phyloP scores from a whole-genome alignment of 1,140 invertebrate species.

The Saxidomus purpurata region DNA sequence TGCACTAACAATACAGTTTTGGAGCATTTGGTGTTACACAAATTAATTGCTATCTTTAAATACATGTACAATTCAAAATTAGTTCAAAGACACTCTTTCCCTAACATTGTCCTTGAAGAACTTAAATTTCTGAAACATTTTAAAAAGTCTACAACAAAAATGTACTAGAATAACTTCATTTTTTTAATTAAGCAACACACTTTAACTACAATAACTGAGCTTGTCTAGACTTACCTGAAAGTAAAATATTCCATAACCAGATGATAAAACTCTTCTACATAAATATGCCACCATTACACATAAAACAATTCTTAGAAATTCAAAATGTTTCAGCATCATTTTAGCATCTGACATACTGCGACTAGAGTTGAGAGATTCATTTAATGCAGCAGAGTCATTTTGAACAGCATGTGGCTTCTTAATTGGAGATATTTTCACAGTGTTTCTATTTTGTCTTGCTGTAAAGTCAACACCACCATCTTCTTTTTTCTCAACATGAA shows the following conservation, averaged over 20 bases:
- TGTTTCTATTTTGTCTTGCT: conserved; percentile 7
- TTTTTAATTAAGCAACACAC: too few species aligned
- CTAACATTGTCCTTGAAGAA: too few species aligned
- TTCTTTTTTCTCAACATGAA: background rate
- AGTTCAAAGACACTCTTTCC: too few species aligned
- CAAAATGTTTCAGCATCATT: conserved; percentile 66
- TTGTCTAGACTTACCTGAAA: conserved; percentile 59
- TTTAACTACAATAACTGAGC: too few species aligned
- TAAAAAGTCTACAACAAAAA: too few species aligned
- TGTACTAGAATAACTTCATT: too few species aligned
- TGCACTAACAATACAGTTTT: too few species aligned
- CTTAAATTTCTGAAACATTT: too few species aligned
- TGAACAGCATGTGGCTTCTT: background rate
- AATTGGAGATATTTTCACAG: conserved; percentile 54
- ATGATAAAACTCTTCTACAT: conserved; percentile 40
- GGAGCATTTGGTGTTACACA: too few species aligned
- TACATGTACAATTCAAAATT: too few species aligned
- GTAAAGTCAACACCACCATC: background rate
- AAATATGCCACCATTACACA: conserved; percentile 57
- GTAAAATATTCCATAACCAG: conserved; percentile 59
- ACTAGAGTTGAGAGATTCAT: conserved; percentile 60
- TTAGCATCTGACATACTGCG: conserved; percentile 60
- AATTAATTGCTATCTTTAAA: too few species aligned
- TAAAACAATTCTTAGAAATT: conserved; percentile 59
- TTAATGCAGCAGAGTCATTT: background rate